Conservation (phyloP, 2,797 vertebrate species). For the Platyrinchus mystaceus region DNA sequence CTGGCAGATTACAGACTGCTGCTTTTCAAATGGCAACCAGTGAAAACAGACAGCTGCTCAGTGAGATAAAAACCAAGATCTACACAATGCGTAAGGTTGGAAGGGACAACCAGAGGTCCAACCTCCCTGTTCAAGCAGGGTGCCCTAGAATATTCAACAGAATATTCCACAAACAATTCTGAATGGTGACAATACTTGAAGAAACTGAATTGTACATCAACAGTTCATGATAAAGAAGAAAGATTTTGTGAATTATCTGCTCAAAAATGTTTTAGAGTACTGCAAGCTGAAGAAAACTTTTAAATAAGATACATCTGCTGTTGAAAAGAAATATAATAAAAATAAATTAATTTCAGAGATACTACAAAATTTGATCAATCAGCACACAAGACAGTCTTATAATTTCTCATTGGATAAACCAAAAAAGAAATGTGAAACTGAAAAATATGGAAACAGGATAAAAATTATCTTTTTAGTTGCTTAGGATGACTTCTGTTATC, state of each 20-base stretch:
- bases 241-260: background rate
- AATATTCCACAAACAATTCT: background rate
- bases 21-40: background rate
- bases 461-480: background rate
- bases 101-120: background rate
- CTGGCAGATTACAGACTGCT: background rate
- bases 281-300: background rate
- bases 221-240: background rate
- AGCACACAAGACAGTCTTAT: rapidly evolving
- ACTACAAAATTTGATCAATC: background rate
- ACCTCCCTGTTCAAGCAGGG: background rate
- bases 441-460: background rate
- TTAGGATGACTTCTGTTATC: background rate
- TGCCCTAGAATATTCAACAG: background rate
- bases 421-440: background rate
- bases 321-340: background rate
- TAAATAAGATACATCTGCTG: background rate
- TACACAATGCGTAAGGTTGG: background rate
- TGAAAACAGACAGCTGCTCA: background rate
- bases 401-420: background rate
- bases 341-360: background rate
- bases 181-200: background rate
- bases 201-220: background rate
- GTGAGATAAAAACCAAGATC: background rate
- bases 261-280: background rate